Evolutionary conservation across 2,113 vertebrate genomes (phyloP), one percentile per base, ranked within the genome.

Genomic region (Nannospalax galili): DNA sequence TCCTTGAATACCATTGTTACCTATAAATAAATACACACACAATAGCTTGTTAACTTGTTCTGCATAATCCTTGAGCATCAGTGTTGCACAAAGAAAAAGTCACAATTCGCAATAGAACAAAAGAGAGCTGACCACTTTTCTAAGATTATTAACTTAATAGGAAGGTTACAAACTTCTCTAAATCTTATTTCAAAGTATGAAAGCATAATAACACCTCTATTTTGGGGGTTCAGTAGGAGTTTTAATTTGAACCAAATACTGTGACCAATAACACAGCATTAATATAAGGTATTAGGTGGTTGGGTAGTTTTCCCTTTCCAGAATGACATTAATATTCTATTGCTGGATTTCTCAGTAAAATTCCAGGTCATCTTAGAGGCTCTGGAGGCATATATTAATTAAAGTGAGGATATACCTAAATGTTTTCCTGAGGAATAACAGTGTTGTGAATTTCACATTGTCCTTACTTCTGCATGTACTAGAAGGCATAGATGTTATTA

Each of bases 261-360:
- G 35, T 74, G 3, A 5, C 48, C 4, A 94, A 14, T 10, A 87
- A n/a, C 7, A 60, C 1, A 52, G 22, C 35, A 85, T 42, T 84
- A 58, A 48, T 37, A 92, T 19, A 67, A 73, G 22, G 67, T 17
- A 77, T 77, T 45, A 77, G 8, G 28, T 77, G 45, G 74, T 32
- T 48, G 19, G 22, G 11, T 79, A n/a, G n/a, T 88, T 92, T 84
- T 84, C 62, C 79, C 77, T 19, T 65, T 70, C 37, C 37, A 69
- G 80, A 81, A 88, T 81, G 9, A 37, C 17, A 69, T 70, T 89
- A 72, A 69, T 10, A 79, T 65, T 79, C 67, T 95, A 75, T 90
- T 70, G 17, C 52, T 85, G 45, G 26, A 40, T 84, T 96, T 94
- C 32, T 86, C 88, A 94, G 28, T 67, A 93, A 91, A 92, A 92